Evolutionary conservation across 1,140 invertebrate species (phyloP), one percentile per base, ranked within the genome.

Genomic region (Tetramorium parvispinum): DNA sequence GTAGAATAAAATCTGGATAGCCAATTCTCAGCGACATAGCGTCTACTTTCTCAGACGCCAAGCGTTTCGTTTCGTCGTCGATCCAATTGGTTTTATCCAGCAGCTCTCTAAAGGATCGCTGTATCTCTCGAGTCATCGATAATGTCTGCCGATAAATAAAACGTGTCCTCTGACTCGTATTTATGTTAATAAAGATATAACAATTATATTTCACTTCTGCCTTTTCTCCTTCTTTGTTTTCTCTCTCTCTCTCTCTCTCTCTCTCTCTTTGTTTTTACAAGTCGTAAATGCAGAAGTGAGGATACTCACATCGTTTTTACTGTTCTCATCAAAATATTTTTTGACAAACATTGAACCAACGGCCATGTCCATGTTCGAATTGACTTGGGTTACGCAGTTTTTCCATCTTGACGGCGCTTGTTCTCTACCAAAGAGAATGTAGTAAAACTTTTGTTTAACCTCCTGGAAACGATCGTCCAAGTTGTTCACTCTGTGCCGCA

Each of bases 1-100:
- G 96, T 18, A 98, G 94, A 86, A 99, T 98, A 88, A 97, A 98
- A 93, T 98, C 97, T 0, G 98, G 98, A 93, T 98, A 98, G 1
- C 98, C 98, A 88, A 99, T 98, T 93, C 98, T 97, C 27, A 98
- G 95, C 86, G 97, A 96, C 96, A 99, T 98, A 0, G 96, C 95
- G 63, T 97, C 96, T 18, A 98, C 97, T 96, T 99, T 99, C 90
- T 97, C 96, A 11, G 96, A 96, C 3, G 98, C 98, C 57, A 97
- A 96, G 43, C 95, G 93, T 89, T 98, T 97, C 0, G 98, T 99
- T 43, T 97, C 96, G 24, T 96, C 94, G 87, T 98, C 97, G 93
- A 99, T 97, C 98, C 98, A 99, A 24, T 96, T 94, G 0, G 97
- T 97, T 68, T 96, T 95, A 21, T 96, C 95, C 1, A 98, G 91